These are phyloP conservation scores for Plotosus lineatus DNA, from an alignment of 2,113 vertebrate genomes.

Conservation along the genomic window DNA sequence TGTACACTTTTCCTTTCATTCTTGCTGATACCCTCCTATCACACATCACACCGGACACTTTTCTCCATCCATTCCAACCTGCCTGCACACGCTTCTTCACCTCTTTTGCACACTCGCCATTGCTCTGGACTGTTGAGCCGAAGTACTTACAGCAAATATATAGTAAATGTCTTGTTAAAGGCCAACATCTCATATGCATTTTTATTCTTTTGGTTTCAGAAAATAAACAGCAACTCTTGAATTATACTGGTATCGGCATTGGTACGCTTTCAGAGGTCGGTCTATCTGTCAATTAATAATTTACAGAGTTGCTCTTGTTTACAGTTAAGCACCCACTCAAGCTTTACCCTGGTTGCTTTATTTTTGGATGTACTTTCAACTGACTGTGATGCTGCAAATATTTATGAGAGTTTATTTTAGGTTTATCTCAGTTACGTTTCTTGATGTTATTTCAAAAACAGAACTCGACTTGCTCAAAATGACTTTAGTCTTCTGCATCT, in stretches of 20 bases:
- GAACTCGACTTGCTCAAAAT: not conserved
- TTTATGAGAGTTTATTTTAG: not conserved
- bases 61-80: too few relatives aligned
- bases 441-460: not conserved
- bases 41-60: too few relatives aligned
- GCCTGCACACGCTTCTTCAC: too few relatives aligned
- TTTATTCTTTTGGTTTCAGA: not conserved
- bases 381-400: not conserved
- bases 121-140: too few relatives aligned
- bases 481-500: not conserved
- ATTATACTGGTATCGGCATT: not conserved
- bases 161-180: too few relatives aligned
- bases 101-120: too few relatives aligned
- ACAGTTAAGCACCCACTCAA: not conserved
- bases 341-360: not conserved
- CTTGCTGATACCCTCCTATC: too few relatives aligned
- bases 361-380: not conserved
- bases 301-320: not conserved
- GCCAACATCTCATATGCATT: not conserved
- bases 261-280: not conserved
- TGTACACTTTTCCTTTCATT: too few relatives aligned
- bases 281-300: not conserved
- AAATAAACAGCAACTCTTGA: not conserved
- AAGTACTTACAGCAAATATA: too few relatives aligned
- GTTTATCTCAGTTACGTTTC: not conserved